Evolutionary conservation across 2,888 invertebrate genomes (phyloP).

Genomic region (Clitarchus hookeri): DNA sequence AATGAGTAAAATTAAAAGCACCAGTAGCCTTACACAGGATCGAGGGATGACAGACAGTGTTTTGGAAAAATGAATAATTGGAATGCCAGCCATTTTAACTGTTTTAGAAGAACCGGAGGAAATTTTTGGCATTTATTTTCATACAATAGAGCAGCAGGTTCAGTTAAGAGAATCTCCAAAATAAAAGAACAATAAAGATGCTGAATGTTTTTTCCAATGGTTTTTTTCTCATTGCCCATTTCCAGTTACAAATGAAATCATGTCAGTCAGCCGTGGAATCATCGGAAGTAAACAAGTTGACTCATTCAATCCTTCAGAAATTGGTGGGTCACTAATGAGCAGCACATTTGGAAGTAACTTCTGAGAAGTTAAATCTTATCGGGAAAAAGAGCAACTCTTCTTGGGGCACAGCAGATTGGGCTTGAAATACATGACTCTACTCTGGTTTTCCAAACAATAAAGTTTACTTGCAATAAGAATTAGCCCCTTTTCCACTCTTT

Average conservation of each 20-base stretch:
- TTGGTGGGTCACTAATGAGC: background rate
- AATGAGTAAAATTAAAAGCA: background rate
- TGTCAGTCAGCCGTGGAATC: slow-evolving; percentile 5
- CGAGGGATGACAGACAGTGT: slow-evolving; percentile 36
- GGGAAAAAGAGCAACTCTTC: background rate
- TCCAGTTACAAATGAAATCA: background rate
- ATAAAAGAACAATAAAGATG: background rate
- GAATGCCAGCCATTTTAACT: slow-evolving; percentile 32
- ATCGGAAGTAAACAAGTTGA: background rate
- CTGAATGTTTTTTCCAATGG: background rate
- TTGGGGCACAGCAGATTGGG: background rate
- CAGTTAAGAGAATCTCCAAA: slow-evolving; percentile 40
- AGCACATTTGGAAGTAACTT: background rate
- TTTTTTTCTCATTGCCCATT: background rate
- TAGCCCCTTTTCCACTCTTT: background rate
- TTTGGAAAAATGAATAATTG: slow-evolving; percentile 38
- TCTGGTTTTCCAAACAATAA: background rate
- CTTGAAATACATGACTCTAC: background rate
- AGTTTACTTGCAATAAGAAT: background rate
- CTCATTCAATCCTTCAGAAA: background rate
- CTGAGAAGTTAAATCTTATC: background rate
- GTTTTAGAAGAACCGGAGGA: slow-evolving; percentile 39
- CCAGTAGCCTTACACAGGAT: background rate
- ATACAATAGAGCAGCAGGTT: slow-evolving; percentile 42
- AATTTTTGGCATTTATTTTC: slow-evolving; percentile 36